Evolutionary conservation across 2,797 vertebrate species (phyloP).

Genomic region (Platalea minor): DNA sequence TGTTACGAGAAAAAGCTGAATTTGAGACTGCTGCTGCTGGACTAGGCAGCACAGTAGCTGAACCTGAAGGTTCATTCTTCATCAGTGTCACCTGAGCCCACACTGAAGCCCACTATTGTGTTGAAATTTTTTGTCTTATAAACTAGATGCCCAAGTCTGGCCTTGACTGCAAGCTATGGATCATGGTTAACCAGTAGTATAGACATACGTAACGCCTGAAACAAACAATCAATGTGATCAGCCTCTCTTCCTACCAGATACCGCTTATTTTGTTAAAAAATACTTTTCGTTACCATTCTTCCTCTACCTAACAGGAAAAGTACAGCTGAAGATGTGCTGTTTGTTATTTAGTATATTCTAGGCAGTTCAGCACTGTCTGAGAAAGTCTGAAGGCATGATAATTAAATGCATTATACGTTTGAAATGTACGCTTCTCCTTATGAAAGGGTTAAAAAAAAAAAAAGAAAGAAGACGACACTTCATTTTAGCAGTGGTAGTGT

Average conservation of each 20-base stretch:
- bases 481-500: neutral
- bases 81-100: accelerated
- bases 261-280: neutral
- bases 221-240: neutral
- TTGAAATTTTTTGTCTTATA: neutral
- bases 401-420: neutral
- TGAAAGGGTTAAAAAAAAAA: neutral
- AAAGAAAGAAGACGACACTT: neutral
- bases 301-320: neutral
- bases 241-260: neutral
- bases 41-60: neutral
- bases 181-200: neutral
- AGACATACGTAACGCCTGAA: neutral
- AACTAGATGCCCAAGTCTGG: neutral
- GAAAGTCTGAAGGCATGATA: neutral
- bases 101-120: neutral
- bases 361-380: neutral
- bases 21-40: neutral
- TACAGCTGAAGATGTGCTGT: neutral
- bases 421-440: neutral
- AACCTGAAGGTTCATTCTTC: neutral
- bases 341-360: neutral
- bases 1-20: neutral
- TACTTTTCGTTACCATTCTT: neutral
- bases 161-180: neutral